Evolutionary conservation across 1,140 invertebrate genomes (phyloP), one percentile per base, ranked within the genome.

Genomic region (Zaprionus lachaisei): DNA sequence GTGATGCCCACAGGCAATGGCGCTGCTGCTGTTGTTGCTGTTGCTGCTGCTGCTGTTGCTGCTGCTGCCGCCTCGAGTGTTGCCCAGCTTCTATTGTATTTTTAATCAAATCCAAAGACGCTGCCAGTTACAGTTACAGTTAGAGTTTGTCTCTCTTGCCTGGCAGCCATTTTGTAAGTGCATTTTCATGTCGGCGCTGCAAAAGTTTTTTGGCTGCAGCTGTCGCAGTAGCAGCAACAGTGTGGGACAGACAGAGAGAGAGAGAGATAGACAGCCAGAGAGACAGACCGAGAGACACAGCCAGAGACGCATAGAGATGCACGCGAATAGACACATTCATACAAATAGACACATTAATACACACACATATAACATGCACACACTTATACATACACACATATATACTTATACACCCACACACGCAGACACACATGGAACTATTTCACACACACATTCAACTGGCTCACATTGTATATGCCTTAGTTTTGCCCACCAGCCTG

Each of bases 101-200:
- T 62, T 62, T 63, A 70, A 70, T 70, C 34, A 61, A 67, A 58
- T 57, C 6, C 51, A 70, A 7, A 51, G 54, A 34, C 65, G 54
- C 34, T 47, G 57, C 6, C 26, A 26, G 9, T 62, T 44, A 44
- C 37, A 62, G 38, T 62, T 47, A 47, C 54, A 58, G 38, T 28
- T 68, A 22, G 22, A 26, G 22, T 31, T 41, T n/a, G 34, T 31
- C 37, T 26, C 28, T 55, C 9, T 7, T 67, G 64, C 47, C 65
- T 61, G 66, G n/a, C 66, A 38, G 68, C 49, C 26, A 55, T 55
- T 31, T 56, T 44, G 17, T 26, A 56, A 72, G 73, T 76, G 73
- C 73, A 72, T 65, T 72, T 65, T 41, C 73, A 65, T 76, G 73
- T 76, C 41, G 38, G 64, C 14, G 22, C 15, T 24, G 34, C 54